Evolutionary conservation across 2,888 invertebrate species (phyloP), one percentile per base, ranked within the genome.

Genomic region (Malacosoma neustria): DNA sequence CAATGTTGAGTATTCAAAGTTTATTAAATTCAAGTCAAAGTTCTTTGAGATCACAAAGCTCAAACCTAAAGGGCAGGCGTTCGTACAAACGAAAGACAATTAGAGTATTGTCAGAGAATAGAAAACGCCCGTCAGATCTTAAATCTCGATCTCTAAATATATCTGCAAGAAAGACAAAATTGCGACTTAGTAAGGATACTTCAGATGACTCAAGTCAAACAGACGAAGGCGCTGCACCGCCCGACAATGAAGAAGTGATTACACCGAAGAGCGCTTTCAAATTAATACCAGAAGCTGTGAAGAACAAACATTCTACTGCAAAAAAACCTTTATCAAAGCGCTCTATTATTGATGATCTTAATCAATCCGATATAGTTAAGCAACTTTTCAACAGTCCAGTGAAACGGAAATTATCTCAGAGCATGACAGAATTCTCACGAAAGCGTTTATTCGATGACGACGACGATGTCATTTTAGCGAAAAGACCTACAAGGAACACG

Each of bases 321-420:
- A 87, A 85, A 49, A 85, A 85, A 39, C 74, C 85, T n/a, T 66
- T 57, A 41, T 86, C 86, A 6, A 81, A 77, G 31, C 75, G 84
- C 4, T 71, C 77, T 2, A 68, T 87, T 2, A 86, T 86, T 33
- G 86, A 86, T 49, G 61, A 77, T 22, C 49, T 87, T 6, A 63
- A 81, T 46, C 72, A 72, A 11, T 84, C 82, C 0, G 77, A 77
- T 35, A 64, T 82, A 7, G 74, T 79, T 2, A 81, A 84, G 44
- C 71, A 81, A 35, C 50, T 87, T 31, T 87, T 87, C 54, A 77
- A 69, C 44, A 86, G 84, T 42, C 86, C 86, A 0, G 85, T 86
- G 0, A 86, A 84, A 37, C 59, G 86, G 37, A 86, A 85, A 40
- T 53, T 86, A n/a, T 86, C 87, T 1, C 81, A 72, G 34, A 86